Conservation (phyloP, 30 jellyfish, hydroid and myxozoan genomes). For the Cassiopea andromeda region DNA sequence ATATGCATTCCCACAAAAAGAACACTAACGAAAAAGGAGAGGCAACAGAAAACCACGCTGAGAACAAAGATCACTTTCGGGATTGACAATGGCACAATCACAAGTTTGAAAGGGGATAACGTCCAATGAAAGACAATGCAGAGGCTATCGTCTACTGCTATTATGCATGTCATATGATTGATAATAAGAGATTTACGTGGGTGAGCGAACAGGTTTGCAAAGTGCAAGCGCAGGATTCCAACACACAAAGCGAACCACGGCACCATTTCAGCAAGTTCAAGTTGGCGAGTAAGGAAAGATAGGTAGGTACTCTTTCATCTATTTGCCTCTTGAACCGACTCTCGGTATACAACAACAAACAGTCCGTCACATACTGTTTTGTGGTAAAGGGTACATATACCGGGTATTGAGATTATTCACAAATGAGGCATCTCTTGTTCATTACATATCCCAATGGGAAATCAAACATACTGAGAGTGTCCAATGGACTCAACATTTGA, state of each 20-base stretch:
- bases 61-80: not conserved
- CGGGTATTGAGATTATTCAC: too few species aligned
- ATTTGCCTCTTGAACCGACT: too few species aligned
- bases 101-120: not conserved
- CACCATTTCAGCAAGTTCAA: not conserved
- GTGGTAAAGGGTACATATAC: too few species aligned
- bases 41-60: not conserved
- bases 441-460: too few species aligned
- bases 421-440: too few species aligned
- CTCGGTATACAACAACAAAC: too few species aligned
- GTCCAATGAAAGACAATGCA: not conserved
- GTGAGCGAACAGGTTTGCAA: not conserved
- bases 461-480: too few species aligned
- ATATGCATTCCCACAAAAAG: not conserved
- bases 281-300: too few species aligned
- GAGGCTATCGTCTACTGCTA: not conserved
- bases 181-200: not conserved
- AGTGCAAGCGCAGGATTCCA: not conserved
- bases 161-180: not conserved
- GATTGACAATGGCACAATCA: not conserved
- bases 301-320: too few species aligned
- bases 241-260: not conserved
- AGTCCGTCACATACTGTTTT: too few species aligned
- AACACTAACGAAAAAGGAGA: not conserved
- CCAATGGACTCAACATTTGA: too few species aligned